Evolutionary conservation across 2,797 vertebrate genomes (phyloP).

Genomic region (Sebastiscus albofasciatus): DNA sequence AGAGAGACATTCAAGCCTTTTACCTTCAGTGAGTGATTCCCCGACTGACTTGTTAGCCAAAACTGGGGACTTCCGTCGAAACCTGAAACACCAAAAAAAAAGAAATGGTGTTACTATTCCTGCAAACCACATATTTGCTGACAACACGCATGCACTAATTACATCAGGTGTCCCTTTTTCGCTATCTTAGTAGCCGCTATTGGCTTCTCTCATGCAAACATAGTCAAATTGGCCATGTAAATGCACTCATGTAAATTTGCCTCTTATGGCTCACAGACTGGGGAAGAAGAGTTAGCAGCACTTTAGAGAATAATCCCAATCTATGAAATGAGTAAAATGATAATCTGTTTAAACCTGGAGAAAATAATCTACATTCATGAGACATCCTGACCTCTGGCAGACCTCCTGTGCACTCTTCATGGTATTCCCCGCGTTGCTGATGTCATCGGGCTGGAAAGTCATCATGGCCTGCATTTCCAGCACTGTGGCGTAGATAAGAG

Average conservation of each 20-base stretch:
- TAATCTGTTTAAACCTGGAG: not conserved
- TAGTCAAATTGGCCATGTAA: slow-evolving; percentile 66
- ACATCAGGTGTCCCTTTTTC: not conserved
- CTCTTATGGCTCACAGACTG: not conserved
- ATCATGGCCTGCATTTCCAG: slow-evolving; percentile 93
- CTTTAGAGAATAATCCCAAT: not conserved
- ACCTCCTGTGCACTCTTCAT: slow-evolving; percentile 90
- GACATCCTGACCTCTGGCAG: slow-evolving; percentile 84
- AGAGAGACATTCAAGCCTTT: not conserved
- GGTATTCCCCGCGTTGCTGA: slow-evolving; percentile 84
- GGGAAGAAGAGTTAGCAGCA: not conserved
- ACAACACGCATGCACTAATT: not conserved
- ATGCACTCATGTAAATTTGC: slow-evolving; percentile 41
- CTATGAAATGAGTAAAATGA: not conserved
- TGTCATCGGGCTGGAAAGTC: slow-evolving; percentile 90
- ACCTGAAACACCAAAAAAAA: slow-evolving; percentile 68
- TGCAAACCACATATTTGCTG: not conserved
- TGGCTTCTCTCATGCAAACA: slow-evolving; percentile 63
- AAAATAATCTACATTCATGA: not conserved
- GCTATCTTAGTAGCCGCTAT: slow-evolving; percentile 1
- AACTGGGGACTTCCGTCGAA: slow-evolving; percentile 78
- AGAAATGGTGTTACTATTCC: not conserved
- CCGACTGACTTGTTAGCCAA: slow-evolving; percentile 69
- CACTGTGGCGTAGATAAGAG: slow-evolving; percentile 89
- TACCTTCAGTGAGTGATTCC: slow-evolving; percentile 82